These are phyloP conservation scores for Pelobates cultripes DNA, from an alignment of 2,797 vertebrate genomes.

Conservation along the genomic window DNA sequence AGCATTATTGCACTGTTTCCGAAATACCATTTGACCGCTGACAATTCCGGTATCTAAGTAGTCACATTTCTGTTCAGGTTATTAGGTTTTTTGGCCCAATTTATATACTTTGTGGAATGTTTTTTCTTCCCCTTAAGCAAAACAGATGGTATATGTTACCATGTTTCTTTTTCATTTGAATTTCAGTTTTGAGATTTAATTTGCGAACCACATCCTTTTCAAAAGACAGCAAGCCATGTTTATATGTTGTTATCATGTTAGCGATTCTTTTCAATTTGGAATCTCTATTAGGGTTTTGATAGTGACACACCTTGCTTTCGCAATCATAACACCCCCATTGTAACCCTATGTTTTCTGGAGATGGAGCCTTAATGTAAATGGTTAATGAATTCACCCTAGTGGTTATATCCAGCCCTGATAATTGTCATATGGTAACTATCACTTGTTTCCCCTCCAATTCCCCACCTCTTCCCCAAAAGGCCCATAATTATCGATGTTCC, in stretches of 20 bases:
- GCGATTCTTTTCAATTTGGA: no score
- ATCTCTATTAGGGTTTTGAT: no score
- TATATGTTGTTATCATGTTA: constrained; percentile 28
- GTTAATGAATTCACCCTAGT: no score
- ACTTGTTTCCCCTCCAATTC: no score
- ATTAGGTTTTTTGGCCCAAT: constrained; percentile 13
- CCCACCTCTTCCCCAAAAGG: no score
- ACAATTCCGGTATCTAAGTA: not conserved
- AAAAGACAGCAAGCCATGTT: constrained; percentile 19
- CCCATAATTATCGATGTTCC: no score
- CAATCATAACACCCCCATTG: no score
- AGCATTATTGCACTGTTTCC: not conserved
- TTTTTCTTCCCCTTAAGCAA: constrained; percentile 18
- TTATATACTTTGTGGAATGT: constrained; percentile 8
- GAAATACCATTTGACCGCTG: not conserved
- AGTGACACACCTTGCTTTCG: no score
- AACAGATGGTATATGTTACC: constrained; percentile 36
- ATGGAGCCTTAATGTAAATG: no score
- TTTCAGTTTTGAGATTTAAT: constrained; percentile 36
- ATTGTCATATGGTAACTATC: no score
- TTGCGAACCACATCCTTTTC: constrained; percentile 20
- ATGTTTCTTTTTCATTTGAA: constrained; percentile 14
- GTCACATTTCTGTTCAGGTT: constrained; percentile 2
- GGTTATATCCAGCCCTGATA: no score
- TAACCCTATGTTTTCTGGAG: no score